These are phyloP conservation scores for Mesoligia furuncula DNA, from an alignment of 2,888 invertebrate species.

Conservation along the genomic window DNA sequence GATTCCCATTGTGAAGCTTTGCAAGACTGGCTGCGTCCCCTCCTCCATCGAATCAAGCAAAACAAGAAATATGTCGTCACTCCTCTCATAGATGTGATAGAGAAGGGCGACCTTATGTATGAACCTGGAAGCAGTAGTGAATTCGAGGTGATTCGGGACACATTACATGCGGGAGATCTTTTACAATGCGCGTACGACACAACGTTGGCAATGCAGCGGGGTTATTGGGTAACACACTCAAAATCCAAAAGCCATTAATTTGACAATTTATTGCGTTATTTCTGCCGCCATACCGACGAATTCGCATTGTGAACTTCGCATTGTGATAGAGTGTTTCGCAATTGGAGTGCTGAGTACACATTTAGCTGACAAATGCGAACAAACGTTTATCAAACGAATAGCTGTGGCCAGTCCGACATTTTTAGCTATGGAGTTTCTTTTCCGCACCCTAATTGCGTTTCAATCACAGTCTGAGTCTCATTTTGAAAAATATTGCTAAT, in stretches of 20 bases:
- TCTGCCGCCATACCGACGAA: no score
- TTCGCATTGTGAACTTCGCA: no score
- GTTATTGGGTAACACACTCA: background rate
- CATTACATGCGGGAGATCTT: conserved; percentile 12
- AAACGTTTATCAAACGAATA: background rate
- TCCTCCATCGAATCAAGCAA: conserved; percentile 94
- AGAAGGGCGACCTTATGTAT: conserved; percentile 91
- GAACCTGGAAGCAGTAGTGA: conserved; percentile 63
- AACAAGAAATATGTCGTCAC: conserved; percentile 94
- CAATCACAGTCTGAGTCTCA: background rate
- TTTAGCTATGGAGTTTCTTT: background rate
- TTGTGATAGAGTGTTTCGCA: background rate
- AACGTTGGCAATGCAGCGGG: background rate
- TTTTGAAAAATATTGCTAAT: background rate
- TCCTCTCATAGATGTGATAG: conserved; percentile 98
- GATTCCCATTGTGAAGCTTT: conserved; percentile 97
- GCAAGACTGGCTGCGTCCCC: conserved; percentile 95
- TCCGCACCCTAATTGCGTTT: background rate
- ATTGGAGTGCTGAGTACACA: background rate
- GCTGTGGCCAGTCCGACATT: background rate
- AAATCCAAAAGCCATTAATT: no score
- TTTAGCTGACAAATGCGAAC: background rate
- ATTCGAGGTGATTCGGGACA: conserved; percentile 74
- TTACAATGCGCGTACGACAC: background rate
- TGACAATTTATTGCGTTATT: background rate